Conservation (phyloP, 2,113 vertebrate species). For the Sitta europaea region DNA sequence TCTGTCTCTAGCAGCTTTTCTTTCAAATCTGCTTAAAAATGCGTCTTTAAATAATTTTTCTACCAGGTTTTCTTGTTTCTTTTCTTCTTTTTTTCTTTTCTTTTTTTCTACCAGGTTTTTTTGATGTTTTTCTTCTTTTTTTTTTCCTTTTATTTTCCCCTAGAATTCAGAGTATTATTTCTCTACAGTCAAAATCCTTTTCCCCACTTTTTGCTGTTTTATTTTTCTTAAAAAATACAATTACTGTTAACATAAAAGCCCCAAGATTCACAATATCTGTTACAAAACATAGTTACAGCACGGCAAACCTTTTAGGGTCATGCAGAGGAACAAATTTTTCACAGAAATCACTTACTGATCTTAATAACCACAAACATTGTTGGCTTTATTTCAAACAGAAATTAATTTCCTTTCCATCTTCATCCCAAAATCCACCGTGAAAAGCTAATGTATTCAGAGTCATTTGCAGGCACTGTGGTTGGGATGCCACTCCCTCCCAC, state of each 20-base stretch:
- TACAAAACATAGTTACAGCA: neutral
- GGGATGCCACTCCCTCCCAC: neutral
- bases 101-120: neutral
- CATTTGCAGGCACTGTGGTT: neutral
- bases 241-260: neutral
- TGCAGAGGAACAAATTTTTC: neutral
- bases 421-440: neutral
- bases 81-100: neutral
- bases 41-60: neutral
- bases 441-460: neutral
- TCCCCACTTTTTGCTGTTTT: neutral
- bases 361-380: neutral
- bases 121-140: fast-evolving
- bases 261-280: neutral
- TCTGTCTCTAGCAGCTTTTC: neutral
- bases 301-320: neutral
- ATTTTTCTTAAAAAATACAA: fast-evolving
- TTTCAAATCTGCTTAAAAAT: neutral
- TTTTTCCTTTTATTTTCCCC: fast-evolving
- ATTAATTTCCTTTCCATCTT: neutral
- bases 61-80: neutral
- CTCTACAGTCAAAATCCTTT: neutral
- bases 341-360: neutral
- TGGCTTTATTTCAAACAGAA: neutral
- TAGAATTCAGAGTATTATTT: neutral